Conservation (phyloP, 2,888 invertebrate species). For the Notodonta ziczac region DNA sequence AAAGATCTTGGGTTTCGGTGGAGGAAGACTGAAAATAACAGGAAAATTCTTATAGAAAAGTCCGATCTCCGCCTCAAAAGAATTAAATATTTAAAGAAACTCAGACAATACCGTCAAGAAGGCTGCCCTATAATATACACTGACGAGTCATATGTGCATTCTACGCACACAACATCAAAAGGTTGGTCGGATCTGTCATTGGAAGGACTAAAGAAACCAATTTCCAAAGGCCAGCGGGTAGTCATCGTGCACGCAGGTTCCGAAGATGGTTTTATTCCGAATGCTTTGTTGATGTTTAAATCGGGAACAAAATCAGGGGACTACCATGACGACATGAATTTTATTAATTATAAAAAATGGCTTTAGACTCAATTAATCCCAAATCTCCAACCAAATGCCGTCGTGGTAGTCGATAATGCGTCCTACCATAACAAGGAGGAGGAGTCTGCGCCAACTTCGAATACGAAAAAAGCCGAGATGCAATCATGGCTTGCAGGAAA, state of each 20-base stretch:
- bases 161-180: no score
- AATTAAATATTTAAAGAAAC: conserved; percentile 23
- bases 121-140: conserved; percentile 7
- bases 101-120: conserved; percentile 21
- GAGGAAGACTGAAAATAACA: conserved; percentile 31
- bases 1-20: conserved; percentile 26
- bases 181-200: no score
- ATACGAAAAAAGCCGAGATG: no score
- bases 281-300: conserved; percentile 8
- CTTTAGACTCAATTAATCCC: conserved; percentile 1
- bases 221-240: conserved; percentile 5
- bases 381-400: not conserved
- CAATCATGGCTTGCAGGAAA: no score
- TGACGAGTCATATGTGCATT: no score
- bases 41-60: conserved; percentile 28
- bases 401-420: not conserved
- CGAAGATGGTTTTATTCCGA: conserved; percentile 3
- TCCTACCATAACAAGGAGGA: no score
- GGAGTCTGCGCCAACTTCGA: no score
- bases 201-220: not conserved
- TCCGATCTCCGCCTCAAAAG: conserved; percentile 22
- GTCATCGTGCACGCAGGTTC: conserved; percentile 7
- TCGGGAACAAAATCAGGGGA: conserved; percentile 15
- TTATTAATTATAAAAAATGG: conserved; percentile 5
- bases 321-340: conserved; percentile 14